A percentile compares a stretch with the other conserved stretches of the same genome.
Conservation (phyloP, 2,888 invertebrate species). For the Diadromus collaris region DNA sequence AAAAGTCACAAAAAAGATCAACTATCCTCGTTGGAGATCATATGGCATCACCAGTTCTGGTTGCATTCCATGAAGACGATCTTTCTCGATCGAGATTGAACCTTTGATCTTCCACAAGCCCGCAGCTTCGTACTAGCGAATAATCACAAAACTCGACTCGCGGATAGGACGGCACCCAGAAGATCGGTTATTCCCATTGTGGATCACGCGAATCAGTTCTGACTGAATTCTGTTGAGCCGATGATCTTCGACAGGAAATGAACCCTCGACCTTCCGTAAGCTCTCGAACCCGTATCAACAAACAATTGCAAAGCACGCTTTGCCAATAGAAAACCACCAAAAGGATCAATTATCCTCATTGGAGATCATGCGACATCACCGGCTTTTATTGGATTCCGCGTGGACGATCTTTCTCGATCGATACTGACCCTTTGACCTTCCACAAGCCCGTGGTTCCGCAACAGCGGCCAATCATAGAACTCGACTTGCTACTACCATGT, state of each 20-base stretch:
- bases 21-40: background rate
- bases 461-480: background rate
- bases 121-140: too few species aligned
- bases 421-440: slow-evolving; percentile 32
- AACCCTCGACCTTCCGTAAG: too few species aligned
- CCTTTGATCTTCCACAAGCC: slow-evolving; percentile 28
- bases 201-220: too few species aligned
- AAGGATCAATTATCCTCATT: background rate
- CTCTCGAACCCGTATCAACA: background rate
- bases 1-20: background rate
- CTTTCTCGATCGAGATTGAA: background rate
- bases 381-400: background rate
- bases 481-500: background rate
- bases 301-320: background rate
- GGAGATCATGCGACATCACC: slow-evolving; percentile 10
- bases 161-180: too few species aligned
- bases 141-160: too few species aligned
- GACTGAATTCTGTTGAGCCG: too few species aligned
- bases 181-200: background rate
- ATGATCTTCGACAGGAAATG: too few species aligned
- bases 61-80: background rate
- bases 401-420: background rate
- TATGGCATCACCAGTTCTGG: background rate
- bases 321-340: background rate
- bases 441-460: background rate